These are phyloP conservation scores for Mycetomoellerius zeteki DNA, from an alignment of 1,140 invertebrate species.

Conservation along the genomic window DNA sequence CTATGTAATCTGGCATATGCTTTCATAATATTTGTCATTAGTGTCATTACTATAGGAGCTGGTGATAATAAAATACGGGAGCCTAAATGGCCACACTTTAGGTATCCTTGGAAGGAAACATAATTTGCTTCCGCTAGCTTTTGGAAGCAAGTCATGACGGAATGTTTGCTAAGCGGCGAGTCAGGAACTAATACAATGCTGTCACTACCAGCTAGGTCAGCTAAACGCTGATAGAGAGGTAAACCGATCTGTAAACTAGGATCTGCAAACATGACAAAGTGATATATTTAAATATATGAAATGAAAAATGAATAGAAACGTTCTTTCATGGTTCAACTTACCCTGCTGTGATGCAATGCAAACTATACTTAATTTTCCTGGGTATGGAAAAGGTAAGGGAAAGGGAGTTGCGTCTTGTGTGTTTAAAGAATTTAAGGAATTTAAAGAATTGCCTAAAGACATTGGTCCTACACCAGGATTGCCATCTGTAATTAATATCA, in stretches of 20 bases:
- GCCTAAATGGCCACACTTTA: conserved; percentile 93
- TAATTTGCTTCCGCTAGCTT: conserved; percentile 93
- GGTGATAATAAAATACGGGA: conserved; percentile 93
- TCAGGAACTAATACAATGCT: conserved; percentile 90
- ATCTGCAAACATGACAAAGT: conserved; percentile 75
- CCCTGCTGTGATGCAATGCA: conserved; percentile 89
- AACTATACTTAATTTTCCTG: conserved; percentile 93
- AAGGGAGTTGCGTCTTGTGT: conserved; percentile 87
- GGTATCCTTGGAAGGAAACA: conserved; percentile 91
- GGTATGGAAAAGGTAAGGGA: conserved; percentile 93
- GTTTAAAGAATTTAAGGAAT: conserved; percentile 82
- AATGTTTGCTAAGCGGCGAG: conserved; percentile 87
- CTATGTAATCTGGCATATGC: not conserved
- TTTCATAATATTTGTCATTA: conserved; percentile 76
- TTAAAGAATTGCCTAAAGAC: conserved; percentile 88
- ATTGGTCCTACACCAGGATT: conserved; percentile 90
- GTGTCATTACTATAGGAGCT: conserved; percentile 89
- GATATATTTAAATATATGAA: conserved; percentile 19
- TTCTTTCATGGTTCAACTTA: conserved; percentile 62
- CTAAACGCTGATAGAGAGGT: conserved; percentile 84
- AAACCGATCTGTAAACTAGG: conserved; percentile 76
- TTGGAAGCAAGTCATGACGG: conserved; percentile 90
- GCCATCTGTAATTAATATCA: conserved; percentile 94
- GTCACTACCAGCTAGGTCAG: conserved; percentile 90
- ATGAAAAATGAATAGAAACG: not conserved